Conservation (phyloP, 2,113 vertebrate genomes). For the Steatornis caripensis region DNA sequence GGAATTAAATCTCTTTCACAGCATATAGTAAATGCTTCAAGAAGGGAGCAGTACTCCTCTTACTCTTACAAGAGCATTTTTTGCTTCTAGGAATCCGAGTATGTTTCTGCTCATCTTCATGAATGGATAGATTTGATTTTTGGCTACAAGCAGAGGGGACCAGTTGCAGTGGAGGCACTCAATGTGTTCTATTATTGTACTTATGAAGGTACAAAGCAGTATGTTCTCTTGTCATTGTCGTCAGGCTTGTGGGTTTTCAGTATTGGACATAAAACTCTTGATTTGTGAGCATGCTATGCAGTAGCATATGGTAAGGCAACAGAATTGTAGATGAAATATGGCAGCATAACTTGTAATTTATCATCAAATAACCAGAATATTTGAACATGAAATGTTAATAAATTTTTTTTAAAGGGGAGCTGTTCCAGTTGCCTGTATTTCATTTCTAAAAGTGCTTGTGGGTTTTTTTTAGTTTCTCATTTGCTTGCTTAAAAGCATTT, state of each 20-base stretch:
- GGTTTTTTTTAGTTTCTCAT: not conserved
- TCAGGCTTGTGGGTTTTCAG: not conserved
- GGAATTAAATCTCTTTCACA: not conserved
- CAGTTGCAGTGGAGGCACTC: constrained; percentile 90
- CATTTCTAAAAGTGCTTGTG: not conserved
- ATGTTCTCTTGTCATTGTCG: not conserved
- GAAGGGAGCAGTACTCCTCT: not conserved
- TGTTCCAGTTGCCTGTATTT: not conserved
- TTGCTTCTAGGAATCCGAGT: constrained; percentile 87
- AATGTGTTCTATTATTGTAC: constrained; percentile 99
- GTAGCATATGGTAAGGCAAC: not conserved
- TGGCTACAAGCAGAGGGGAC: constrained; percentile 93
- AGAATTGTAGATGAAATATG: not conserved
- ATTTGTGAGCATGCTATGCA: not conserved
- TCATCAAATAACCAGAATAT: not conserved
- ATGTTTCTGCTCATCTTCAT: constrained; percentile 93
- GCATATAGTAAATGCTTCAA: not conserved
- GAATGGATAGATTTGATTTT: constrained; percentile 99
- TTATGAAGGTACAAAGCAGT: constrained; percentile 79
- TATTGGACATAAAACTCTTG: not conserved
- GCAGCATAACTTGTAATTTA: not conserved
- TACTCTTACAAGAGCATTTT: not conserved
- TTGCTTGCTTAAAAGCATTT: not conserved
- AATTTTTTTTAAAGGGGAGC: not conserved
- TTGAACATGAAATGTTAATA: not conserved